Conservation (phyloP, 2,113 vertebrate species). For the Periophthalmodon schlosseri region DNA sequence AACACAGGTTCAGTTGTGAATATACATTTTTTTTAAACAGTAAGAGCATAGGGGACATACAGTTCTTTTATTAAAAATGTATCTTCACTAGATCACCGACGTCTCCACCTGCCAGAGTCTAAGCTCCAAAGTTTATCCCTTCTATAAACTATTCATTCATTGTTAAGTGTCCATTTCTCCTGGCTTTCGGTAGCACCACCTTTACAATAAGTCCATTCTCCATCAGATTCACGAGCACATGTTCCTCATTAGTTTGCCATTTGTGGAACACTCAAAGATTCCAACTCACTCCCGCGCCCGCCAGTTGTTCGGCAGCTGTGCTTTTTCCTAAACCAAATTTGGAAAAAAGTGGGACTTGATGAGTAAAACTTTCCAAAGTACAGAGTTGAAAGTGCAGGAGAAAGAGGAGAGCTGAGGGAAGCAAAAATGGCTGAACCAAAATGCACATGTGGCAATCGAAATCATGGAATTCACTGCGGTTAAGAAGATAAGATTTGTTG, state of each 20-base stretch:
- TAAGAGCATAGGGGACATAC: no score
- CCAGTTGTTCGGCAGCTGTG: constrained; percentile 10
- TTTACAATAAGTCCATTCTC: background rate
- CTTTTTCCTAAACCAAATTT: constrained; percentile 28
- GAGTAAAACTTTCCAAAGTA: constrained; percentile 41
- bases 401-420: constrained; percentile 7
- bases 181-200: background rate
- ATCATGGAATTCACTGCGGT: background rate
- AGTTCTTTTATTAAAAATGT: no score
- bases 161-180: background rate
- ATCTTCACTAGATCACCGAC: no score
- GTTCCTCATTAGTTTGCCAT: constrained; percentile 56
- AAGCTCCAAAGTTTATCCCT: background rate
- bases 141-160: background rate
- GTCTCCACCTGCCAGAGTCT: no score
- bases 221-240: constrained; percentile 51
- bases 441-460: constrained; percentile 37
- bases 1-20: no score
- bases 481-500: background rate
- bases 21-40: no score
- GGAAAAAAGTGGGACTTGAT: constrained; percentile 10
- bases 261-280: constrained; percentile 34
- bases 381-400: background rate
- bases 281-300: constrained; percentile 25
- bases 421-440: constrained; percentile 18